phyloP scores from a whole-genome alignment of 2,888 invertebrate genomes.

The Teinopalpus imperialis region DNA sequence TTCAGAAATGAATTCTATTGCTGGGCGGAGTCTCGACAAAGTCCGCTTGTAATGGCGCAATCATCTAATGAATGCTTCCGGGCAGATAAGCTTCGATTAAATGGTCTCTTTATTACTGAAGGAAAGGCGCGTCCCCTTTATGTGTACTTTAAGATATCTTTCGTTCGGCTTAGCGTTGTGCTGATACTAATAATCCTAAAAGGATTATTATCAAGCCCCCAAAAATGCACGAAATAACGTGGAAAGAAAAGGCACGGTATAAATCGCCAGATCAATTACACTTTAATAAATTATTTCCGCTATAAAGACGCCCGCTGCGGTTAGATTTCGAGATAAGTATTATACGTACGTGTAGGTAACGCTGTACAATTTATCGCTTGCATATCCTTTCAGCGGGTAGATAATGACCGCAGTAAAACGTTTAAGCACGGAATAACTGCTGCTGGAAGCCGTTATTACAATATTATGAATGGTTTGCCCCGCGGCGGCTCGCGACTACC shows the following conservation, averaged over 20 bases:
- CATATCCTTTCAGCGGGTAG: slow-evolving; percentile 81
- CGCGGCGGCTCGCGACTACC: slow-evolving; percentile 43
- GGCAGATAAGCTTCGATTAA: slow-evolving; percentile 81
- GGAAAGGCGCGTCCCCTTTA: slow-evolving; percentile 77
- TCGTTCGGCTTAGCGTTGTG: slow-evolving; percentile 28
- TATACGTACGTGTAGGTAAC: slow-evolving; percentile 60
- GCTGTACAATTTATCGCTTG: slow-evolving; percentile 76
- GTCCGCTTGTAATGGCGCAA: slow-evolving; percentile 78
- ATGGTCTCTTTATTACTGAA: slow-evolving; percentile 79
- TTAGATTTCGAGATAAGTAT: slow-evolving; percentile 55
- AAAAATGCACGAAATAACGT: slow-evolving; percentile 16
- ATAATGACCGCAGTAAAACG: slow-evolving; percentile 82
- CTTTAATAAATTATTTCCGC: slow-evolving; percentile 52
- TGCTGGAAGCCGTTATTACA: slow-evolving; percentile 79
- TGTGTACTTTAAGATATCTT: slow-evolving; percentile 72
- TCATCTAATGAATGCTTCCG: slow-evolving; percentile 83
- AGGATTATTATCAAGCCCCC: slow-evolving; percentile 22
- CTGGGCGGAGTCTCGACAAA: slow-evolving; percentile 56
- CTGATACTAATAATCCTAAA: slow-evolving; percentile 26
- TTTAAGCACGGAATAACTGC: slow-evolving; percentile 81
- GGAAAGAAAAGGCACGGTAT: slow-evolving; percentile 30
- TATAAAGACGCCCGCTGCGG: slow-evolving; percentile 45
- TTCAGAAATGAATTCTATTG: slow-evolving; percentile 31
- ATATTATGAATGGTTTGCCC: slow-evolving; percentile 79
- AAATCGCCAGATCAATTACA: slow-evolving; percentile 44